Base-by-base conservation (phyloP, 2,113 vertebrate genomes). In the Erythrocercus mccallii region DNA sequence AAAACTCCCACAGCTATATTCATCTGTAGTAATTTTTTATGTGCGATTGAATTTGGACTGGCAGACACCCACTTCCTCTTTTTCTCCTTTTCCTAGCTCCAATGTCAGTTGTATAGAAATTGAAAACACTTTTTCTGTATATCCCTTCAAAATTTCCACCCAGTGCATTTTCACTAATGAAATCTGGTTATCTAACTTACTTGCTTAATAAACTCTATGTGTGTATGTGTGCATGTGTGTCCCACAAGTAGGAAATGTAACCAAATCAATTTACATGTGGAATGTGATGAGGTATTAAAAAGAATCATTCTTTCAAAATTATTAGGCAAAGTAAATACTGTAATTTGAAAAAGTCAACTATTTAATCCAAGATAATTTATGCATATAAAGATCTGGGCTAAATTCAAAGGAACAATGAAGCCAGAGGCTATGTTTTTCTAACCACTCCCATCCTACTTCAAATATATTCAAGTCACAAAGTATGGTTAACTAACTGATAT, bases 401-500 rank as follows among this genome's bases (percentile, higher is more conserved):
- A 76, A 44, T 74, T 37, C 44, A 57, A 86, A 73, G 30, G 25
- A 85, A 79, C 6, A 42, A 66, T 30, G 11, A 78, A 40, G 22
- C 37, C 42, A 44, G 16, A 71, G 42, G 45, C 27, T 83, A 15
- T 44, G 16, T 27, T 95, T 94, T 93, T 69, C 53, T 88, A 86
- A 24, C 30, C 9, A 38, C 3, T 19, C 14, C 4, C 15, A 4
- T 80, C 54, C 86, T 53, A 68, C 80, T 90, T 93, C 53, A 93
- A 93, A 86, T 21, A 68, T 71, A 88, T 92, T 91, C 70, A 95
- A 84, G 71, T 90, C 81, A 88, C 61, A 94, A 95, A 88, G 10
- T 93, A 71, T 60, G 85, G 57, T 90, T 95, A 94, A 96, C 95
- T 96, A 95, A 91, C 48, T 50, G 61, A 84, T 24, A 13, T 21